These are phyloP conservation scores for Byasa hedistus DNA, from an alignment of 2,888 invertebrate genomes.

Conservation along the genomic window DNA sequence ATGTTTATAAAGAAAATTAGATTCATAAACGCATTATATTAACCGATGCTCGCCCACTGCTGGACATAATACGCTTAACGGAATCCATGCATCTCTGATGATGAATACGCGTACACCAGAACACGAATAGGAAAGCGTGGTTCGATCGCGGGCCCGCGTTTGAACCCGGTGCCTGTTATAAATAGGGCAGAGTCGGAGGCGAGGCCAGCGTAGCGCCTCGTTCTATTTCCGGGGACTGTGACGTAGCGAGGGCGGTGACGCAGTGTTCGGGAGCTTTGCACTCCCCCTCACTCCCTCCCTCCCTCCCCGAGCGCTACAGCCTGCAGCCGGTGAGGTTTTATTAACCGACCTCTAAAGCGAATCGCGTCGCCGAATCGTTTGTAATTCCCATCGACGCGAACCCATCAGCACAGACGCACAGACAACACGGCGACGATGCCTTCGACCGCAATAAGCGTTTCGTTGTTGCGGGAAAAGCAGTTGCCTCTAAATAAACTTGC, in stretches of 20 bases:
- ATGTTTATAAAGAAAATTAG: too few relatives aligned
- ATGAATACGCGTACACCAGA: neutral
- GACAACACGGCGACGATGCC: too few relatives aligned
- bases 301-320: neutral
- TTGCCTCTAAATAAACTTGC: too few relatives aligned
- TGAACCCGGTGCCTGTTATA: constrained; percentile 28
- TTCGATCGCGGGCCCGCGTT: constrained; percentile 14
- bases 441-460: too few relatives aligned
- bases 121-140: constrained; percentile 4
- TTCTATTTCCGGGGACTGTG: constrained; percentile 32
- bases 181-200: constrained; percentile 34
- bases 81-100: too few relatives aligned
- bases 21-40: too few relatives aligned
- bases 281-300: neutral
- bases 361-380: neutral
- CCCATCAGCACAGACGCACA: too few relatives aligned
- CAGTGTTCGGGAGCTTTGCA: constrained; percentile 20
- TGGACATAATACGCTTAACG: too few relatives aligned
- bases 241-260: constrained; percentile 32
- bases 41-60: too few relatives aligned
- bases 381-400: too few relatives aligned
- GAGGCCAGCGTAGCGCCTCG: constrained; percentile 31
- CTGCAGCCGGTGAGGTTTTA: neutral
- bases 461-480: too few relatives aligned
- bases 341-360: neutral